phyloP scores from a whole-genome alignment of 2,888 invertebrate genomes.

The Eupeodes luniger region DNA sequence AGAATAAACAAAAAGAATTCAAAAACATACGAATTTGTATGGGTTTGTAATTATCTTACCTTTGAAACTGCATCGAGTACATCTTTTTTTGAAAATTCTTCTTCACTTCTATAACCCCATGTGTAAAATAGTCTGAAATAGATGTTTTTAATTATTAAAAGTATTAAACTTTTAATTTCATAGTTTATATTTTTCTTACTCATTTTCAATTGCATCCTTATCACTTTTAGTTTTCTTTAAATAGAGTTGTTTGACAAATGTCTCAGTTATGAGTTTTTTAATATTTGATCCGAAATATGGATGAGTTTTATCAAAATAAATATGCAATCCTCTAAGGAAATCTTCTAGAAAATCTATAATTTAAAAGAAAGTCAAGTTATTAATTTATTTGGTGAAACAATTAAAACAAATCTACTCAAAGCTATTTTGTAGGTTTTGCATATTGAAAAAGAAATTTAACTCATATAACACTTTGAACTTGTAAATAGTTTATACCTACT shows the following conservation, averaged over 20 bases:
- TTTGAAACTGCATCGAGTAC: constrained; percentile 77
- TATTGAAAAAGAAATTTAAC: too few relatives aligned
- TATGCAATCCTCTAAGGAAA: constrained; percentile 78
- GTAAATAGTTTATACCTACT: too few relatives aligned
- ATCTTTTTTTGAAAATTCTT: constrained; percentile 78
- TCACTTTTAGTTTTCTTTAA: constrained; percentile 78
- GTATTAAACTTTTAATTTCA: neutral
- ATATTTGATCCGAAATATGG: constrained; percentile 78
- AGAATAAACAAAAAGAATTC: constrained; percentile 21
- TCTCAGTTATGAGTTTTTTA: constrained; percentile 79
- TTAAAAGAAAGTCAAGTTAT: neutral
- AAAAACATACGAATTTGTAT: neutral
- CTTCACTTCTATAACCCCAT: constrained; percentile 78
- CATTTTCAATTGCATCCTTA: constrained; percentile 55
- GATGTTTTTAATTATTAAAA: too few relatives aligned
- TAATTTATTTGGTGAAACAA: too few relatives aligned
- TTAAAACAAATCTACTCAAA: too few relatives aligned
- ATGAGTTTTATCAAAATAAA: constrained; percentile 77
- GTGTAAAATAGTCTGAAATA: constrained; percentile 77
- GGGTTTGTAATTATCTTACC: constrained; percentile 61
- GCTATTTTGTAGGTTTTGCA: too few relatives aligned
- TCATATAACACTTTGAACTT: too few relatives aligned
- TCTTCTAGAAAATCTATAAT: constrained; percentile 77
- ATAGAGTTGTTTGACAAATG: constrained; percentile 79
- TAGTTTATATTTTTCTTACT: constrained; percentile 41